phyloP scores from a whole-genome alignment of 1,140 invertebrate species.

The Euwallacea similis region DNA sequence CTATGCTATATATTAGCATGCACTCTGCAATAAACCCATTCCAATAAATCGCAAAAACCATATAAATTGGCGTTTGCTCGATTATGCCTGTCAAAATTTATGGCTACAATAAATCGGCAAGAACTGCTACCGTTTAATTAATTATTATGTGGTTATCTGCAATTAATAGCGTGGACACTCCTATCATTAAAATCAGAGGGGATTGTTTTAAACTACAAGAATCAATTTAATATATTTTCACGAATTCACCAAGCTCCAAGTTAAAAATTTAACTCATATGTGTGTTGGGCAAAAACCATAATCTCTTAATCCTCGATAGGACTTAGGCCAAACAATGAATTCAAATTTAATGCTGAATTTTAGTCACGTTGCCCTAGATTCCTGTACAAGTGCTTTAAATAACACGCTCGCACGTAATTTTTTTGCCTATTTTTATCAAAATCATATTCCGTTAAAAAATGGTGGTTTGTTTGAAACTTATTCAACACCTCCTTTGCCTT shows the following conservation, averaged over 20 bases:
- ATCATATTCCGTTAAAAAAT: too few relatives aligned
- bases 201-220: not conserved
- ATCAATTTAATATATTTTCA: not conserved
- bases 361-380: too few relatives aligned
- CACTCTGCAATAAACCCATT: not conserved
- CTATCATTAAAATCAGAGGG: not conserved
- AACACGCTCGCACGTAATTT: too few relatives aligned
- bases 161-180: conserved; percentile 15
- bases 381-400: too few relatives aligned
- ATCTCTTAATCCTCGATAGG: too few relatives aligned
- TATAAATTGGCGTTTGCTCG: not conserved
- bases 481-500: too few relatives aligned
- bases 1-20: conserved; percentile 4
- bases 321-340: too few relatives aligned
- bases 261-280: not conserved
- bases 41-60: conserved; percentile 10
- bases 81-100: conserved; percentile 10
- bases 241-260: not conserved
- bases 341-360: too few relatives aligned
- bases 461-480: too few relatives aligned
- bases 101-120: conserved; percentile 1
- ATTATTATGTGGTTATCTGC: conserved; percentile 6
- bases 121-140: not conserved
- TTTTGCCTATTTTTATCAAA: too few relatives aligned
- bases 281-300: not conserved